Percentiles rank a stretch among this genome's conserved stretches.
These are phyloP conservation scores for Caenorhabditis latens DNA, from an alignment of 1,140 invertebrate genomes.

Conservation along the genomic window DNA sequence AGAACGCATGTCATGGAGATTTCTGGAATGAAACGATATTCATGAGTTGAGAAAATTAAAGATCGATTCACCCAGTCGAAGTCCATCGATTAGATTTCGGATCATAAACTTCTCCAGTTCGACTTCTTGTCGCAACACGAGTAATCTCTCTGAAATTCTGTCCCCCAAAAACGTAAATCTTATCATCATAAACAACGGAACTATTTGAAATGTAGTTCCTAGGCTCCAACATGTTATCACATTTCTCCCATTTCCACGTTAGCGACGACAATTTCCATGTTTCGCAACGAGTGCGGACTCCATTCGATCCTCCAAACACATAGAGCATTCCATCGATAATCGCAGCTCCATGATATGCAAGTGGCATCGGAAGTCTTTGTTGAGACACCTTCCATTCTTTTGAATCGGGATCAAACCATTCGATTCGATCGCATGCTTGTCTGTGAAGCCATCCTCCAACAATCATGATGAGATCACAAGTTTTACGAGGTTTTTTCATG, in stretches of 20 bases:
- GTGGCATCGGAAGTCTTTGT: neutral
- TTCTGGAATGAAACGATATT: neutral
- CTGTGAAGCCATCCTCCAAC: constrained; percentile 40
- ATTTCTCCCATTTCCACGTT: constrained; percentile 23
- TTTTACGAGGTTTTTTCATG: neutral
- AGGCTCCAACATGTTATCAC: constrained; percentile 34
- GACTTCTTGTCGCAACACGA: neutral
- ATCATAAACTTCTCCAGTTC: constrained; percentile 30
- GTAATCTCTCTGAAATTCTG: constrained; percentile 33
- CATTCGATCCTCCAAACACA: constrained; percentile 20
- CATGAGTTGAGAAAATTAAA: neutral
- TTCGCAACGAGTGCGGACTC: constrained; percentile 22
- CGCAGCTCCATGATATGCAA: constrained; percentile 27
- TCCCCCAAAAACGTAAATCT: constrained; percentile 43
- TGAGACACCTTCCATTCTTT: constrained; percentile 27
- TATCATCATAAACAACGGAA: constrained; percentile 22
- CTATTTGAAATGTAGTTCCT: constrained; percentile 42
- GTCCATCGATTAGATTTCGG: constrained; percentile 34
- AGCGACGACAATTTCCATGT: constrained; percentile 19
- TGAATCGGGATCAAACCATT: constrained; percentile 24
- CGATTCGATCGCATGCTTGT: constrained; percentile 36
- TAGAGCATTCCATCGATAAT: constrained; percentile 5
- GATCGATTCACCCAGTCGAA: neutral
- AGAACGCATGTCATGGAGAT: constrained; percentile 11
- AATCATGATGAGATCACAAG: constrained; percentile 2